phyloP scores from a whole-genome alignment of 2,113 vertebrate genomes.

The Junco hyemalis region DNA sequence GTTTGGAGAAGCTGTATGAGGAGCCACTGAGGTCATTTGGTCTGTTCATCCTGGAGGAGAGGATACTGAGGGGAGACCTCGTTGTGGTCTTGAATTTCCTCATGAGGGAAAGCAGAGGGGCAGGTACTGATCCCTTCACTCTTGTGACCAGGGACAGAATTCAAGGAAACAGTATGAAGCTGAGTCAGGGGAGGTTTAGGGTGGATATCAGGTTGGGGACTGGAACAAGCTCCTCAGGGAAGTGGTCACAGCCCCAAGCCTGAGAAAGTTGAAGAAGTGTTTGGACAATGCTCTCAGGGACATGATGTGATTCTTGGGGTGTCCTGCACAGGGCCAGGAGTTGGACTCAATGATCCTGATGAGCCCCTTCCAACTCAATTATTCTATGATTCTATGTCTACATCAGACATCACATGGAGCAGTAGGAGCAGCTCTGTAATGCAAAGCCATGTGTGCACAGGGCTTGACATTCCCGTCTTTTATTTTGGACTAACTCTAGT shows the following conservation, averaged over 20 bases:
- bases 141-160: neutral
- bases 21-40: neutral
- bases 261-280: neutral
- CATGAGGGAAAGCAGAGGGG: neutral
- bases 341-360: neutral
- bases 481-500: neutral
- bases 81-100: neutral
- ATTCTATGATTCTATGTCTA: neutral
- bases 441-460: neutral
- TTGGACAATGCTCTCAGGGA: rapidly evolving
- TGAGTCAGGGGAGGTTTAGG: neutral
- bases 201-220: neutral
- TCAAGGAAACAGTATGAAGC: neutral
- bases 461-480: neutral
- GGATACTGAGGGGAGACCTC: neutral
- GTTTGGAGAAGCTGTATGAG: neutral
- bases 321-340: neutral
- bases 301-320: neutral
- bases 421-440: neutral
- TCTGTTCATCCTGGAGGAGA: neutral
- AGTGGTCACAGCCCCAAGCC: neutral
- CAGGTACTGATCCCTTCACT: neutral
- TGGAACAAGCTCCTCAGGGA: too few species aligned
- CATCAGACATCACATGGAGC: neutral
- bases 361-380: neutral